These are phyloP conservation scores for Chrysotoxum bicinctum DNA, from an alignment of 2,888 invertebrate species.

Conservation along the genomic window DNA sequence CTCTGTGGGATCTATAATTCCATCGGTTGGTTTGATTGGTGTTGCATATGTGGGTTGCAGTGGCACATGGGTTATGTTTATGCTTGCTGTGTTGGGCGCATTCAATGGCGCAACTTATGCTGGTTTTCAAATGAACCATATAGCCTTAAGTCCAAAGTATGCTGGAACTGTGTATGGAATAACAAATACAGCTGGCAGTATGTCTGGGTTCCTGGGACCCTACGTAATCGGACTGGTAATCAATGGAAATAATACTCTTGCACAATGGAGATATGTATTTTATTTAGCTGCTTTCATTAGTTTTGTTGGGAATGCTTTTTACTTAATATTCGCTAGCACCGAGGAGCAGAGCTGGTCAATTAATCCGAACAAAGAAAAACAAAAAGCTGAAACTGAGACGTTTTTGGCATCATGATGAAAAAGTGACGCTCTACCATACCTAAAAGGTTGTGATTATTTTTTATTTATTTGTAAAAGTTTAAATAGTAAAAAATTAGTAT, in stretches of 20 bases:
- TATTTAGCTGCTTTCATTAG: slow-evolving; percentile 90
- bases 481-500: no score
- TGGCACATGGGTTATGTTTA: slow-evolving; percentile 86
- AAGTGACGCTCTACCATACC: not conserved
- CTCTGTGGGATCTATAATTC: slow-evolving; percentile 88
- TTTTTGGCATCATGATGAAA: not conserved
- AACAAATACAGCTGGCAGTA: slow-evolving; percentile 92
- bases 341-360: slow-evolving; percentile 87
- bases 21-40: slow-evolving; percentile 89
- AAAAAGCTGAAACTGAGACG: not conserved
- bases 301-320: slow-evolving; percentile 88
- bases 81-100: slow-evolving; percentile 88
- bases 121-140: slow-evolving; percentile 93
- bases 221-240: slow-evolving; percentile 89
- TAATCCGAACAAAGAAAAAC: slow-evolving; percentile 28
- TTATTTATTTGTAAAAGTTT: no score
- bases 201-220: slow-evolving; percentile 91
- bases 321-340: slow-evolving; percentile 90
- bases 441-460: not conserved
- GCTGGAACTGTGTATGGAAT: slow-evolving; percentile 93
- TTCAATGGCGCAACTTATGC: slow-evolving; percentile 90
- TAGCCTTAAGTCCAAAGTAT: slow-evolving; percentile 90
- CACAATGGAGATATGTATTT: slow-evolving; percentile 85
- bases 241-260: slow-evolving; percentile 81
- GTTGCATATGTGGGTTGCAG: slow-evolving; percentile 91